Evolutionary conservation across 1,140 invertebrate species (phyloP).

Genomic region (Drosophila bocki): DNA sequence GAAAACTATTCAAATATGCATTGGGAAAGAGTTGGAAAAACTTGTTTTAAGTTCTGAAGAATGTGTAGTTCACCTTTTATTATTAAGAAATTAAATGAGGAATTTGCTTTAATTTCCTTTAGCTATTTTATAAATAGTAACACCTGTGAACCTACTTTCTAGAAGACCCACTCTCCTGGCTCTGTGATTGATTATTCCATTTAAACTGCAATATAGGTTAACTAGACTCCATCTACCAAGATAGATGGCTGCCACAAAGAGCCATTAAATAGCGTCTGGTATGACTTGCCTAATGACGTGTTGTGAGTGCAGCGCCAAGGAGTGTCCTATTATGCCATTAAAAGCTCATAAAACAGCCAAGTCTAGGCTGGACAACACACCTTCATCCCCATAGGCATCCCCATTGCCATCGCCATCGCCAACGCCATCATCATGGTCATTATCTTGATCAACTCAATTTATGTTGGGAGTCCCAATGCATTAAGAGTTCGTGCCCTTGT

Average conservation of each 20-base stretch:
- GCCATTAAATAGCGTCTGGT: conserved; percentile 12
- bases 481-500: conserved; percentile 68
- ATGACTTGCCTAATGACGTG: conserved; percentile 28
- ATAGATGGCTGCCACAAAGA: conserved; percentile 19
- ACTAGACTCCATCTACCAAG: conserved; percentile 21
- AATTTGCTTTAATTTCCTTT: background rate
- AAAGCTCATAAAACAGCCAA: conserved; percentile 45
- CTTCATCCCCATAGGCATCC: conserved; percentile 27
- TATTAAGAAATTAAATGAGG: background rate
- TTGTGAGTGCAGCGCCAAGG: conserved; percentile 39
- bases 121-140: background rate
- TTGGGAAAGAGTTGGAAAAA: background rate
- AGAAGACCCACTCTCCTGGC: background rate
- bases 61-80: background rate
- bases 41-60: background rate
- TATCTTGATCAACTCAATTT: conserved; percentile 48
- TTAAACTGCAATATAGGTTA: conserved; percentile 21
- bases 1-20: conserved; percentile 1
- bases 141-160: background rate
- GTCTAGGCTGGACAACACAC: conserved; percentile 49
- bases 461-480: conserved; percentile 51
- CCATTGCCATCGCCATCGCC: conserved; percentile 6
- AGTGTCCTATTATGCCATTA: conserved; percentile 44
- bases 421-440: conserved; percentile 34
- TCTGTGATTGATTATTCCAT: conserved; percentile 11